A percentile compares a stretch with the other conserved stretches of the same genome.
Evolutionary conservation across 2,797 vertebrate genomes (phyloP).

Genomic region (Enteromius radiatus): DNA sequence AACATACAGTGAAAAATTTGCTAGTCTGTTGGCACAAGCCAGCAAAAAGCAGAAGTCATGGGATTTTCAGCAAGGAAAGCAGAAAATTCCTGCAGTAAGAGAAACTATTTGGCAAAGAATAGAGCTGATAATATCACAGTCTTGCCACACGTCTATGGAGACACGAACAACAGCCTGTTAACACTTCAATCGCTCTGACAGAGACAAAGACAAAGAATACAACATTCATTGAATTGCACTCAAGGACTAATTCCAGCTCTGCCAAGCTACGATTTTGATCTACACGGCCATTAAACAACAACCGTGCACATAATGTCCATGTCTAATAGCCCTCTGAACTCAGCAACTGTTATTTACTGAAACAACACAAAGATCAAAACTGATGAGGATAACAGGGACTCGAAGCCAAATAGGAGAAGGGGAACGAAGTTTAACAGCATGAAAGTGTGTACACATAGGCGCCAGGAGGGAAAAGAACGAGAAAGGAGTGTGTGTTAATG

Average conservation of each 20-base stretch:
- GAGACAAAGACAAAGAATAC: conserved; percentile 51
- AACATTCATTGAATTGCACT: conserved; percentile 42
- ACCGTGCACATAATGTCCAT: conserved; percentile 55
- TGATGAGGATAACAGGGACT: conserved; percentile 37
- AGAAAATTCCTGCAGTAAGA: conserved; percentile 28
- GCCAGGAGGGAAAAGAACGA: conserved; percentile 25
- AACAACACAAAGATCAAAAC: conserved; percentile 39
- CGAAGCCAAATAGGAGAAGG: conserved; percentile 37
- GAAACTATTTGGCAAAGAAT: conserved; percentile 24
- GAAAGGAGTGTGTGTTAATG: conserved; percentile 41
- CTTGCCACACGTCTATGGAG: conserved; percentile 13
- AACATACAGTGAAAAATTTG: neutral
- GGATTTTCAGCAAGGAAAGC: neutral
- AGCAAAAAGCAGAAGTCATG: neutral
- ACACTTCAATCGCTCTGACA: conserved; percentile 27
- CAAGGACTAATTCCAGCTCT: conserved; percentile 52
- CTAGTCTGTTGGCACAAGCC: neutral
- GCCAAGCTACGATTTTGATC: conserved; percentile 51
- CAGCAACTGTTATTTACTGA: conserved; percentile 42
- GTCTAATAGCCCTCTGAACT: conserved; percentile 53
- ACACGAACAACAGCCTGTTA: conserved; percentile 29
- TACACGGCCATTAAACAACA: conserved; percentile 57
- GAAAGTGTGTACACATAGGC: conserved; percentile 47
- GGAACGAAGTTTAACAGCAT: conserved; percentile 37
- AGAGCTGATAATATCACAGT: conserved; percentile 41